These are phyloP conservation scores for Teinopalpus imperialis DNA, from an alignment of 2,888 invertebrate genomes.

Conservation along the genomic window DNA sequence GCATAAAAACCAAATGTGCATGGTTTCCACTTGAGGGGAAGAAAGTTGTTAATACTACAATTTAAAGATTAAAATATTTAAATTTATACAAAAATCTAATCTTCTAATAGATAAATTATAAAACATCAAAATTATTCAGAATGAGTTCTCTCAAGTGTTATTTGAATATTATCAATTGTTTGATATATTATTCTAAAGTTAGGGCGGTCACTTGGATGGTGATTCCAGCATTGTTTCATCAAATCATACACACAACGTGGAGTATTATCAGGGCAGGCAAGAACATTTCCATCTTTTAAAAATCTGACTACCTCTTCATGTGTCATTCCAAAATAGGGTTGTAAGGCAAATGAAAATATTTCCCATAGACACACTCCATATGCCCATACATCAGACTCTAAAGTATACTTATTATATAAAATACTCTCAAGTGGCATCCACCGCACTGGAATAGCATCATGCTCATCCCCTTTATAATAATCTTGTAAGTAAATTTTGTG, in stretches of 20 bases:
- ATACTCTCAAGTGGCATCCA: conserved; percentile 99
- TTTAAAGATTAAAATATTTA: conserved; percentile 32
- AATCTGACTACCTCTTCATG: conserved; percentile 98
- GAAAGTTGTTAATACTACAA: too few relatives aligned
- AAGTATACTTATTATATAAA: conserved; percentile 96
- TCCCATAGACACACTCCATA: conserved; percentile 98
- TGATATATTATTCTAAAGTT: conserved; percentile 92
- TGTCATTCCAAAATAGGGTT: conserved; percentile 98
- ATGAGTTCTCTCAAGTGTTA: conserved; percentile 73
- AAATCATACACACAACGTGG: conserved; percentile 93
- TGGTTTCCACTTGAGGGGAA: conserved; percentile 26
- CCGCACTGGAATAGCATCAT: conserved; percentile 97
- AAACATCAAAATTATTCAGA: conserved; percentile 56
- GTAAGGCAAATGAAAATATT: conserved; percentile 96
- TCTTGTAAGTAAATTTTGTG: conserved; percentile 97
- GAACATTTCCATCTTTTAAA: conserved; percentile 95
- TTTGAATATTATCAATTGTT: conserved; percentile 86
- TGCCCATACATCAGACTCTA: conserved; percentile 98
- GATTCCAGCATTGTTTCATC: conserved; percentile 97
- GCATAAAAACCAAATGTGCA: conserved; percentile 14
- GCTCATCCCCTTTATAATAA: conserved; percentile 97
- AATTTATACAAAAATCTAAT: conserved; percentile 30
- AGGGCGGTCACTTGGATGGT: conserved; percentile 92
- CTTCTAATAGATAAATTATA: conserved; percentile 27
- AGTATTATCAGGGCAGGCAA: conserved; percentile 95